Percentiles rank a stretch among this genome's conserved stretches.
phyloP scores from a whole-genome alignment of 1,140 invertebrate genomes.

The Batillaria attramentaria region DNA sequence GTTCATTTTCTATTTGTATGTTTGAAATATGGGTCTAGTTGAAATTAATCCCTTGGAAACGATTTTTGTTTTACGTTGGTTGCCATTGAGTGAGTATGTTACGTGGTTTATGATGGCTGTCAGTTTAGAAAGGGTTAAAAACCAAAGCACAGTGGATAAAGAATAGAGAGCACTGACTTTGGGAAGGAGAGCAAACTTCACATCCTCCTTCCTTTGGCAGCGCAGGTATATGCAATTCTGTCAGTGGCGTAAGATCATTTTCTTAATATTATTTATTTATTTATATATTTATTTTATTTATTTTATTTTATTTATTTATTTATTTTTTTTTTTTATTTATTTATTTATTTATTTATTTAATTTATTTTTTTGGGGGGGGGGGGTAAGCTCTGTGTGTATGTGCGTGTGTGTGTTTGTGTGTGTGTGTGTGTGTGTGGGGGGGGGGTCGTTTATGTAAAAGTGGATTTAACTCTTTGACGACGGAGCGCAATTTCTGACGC shows the following conservation, averaged over 20 bases:
- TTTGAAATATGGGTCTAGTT: too few species aligned
- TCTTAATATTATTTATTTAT: not conserved
- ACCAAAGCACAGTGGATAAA: not conserved
- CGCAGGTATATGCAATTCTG: not conserved
- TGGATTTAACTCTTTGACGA: not conserved
- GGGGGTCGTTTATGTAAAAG: too few species aligned
- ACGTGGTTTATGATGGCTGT: too few species aligned
- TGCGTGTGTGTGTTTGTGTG: not conserved
- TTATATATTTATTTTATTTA: not conserved
- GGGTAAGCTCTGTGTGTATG: not conserved
- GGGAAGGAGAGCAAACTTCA: too few species aligned
- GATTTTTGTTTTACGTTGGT: too few species aligned
- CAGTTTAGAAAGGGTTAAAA: too few species aligned
- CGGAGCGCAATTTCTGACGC: too few species aligned
- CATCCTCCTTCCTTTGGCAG: too few species aligned
- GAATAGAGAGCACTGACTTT: not conserved
- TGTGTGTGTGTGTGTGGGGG: not conserved
- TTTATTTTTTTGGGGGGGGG: not conserved
- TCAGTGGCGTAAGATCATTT: not conserved
- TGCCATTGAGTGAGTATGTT: too few species aligned
- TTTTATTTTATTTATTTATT: not conserved
- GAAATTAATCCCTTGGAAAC: too few species aligned
- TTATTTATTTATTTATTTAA: not conserved
- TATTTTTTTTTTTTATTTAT: not conserved
- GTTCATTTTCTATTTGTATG: too few species aligned